Evolutionary conservation across 2,888 invertebrate species (phyloP).

Genomic region (Iphiclides podalirius): DNA sequence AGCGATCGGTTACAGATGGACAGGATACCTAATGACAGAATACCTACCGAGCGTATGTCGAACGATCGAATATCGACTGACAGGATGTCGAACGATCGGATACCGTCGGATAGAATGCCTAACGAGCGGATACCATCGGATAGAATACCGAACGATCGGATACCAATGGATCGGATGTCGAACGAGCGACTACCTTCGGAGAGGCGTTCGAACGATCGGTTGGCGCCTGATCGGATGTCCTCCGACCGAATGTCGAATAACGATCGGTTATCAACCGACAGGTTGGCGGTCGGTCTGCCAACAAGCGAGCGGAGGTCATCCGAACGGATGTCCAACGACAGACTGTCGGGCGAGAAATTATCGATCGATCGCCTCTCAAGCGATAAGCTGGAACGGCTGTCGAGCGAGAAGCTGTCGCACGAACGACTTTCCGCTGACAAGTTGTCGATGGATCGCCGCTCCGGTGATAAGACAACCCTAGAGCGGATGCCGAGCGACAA

Average conservation of each 20-base stretch:
- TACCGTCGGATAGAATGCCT: slow-evolving; percentile 27
- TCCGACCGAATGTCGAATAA: slow-evolving; percentile 27
- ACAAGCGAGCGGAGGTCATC: slow-evolving; percentile 24
- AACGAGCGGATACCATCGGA: slow-evolving; percentile 30
- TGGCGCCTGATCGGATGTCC: slow-evolving; percentile 35
- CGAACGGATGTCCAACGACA: slow-evolving; percentile 39
- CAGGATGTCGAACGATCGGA: slow-evolving; percentile 33
- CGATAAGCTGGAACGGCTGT: slow-evolving; percentile 35
- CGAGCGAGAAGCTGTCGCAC: slow-evolving; percentile 35
- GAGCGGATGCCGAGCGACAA: slow-evolving; percentile 38
- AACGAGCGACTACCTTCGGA: slow-evolving; percentile 33
- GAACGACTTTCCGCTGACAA: slow-evolving; percentile 49
- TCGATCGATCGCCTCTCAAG: slow-evolving; percentile 41
- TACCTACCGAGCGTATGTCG: slow-evolving; percentile 23
- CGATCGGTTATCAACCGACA: slow-evolving; percentile 33
- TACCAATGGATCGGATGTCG: slow-evolving; percentile 37
- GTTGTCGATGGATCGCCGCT: slow-evolving; percentile 37
- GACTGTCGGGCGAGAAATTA: slow-evolving; percentile 41
- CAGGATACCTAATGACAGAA: slow-evolving; percentile 26
- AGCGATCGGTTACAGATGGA: slow-evolving; percentile 18
- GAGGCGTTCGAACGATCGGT: slow-evolving; percentile 31
- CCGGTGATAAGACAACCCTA: slow-evolving; percentile 41
- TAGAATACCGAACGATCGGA: slow-evolving; percentile 27
- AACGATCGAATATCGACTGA: slow-evolving; percentile 32
- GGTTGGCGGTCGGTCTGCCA: slow-evolving; percentile 25